A percentile compares a stretch with the other conserved stretches of the same genome.
Evolutionary conservation across 2,113 vertebrate genomes (phyloP).

Genomic region (Falcunculus frontatus): DNA sequence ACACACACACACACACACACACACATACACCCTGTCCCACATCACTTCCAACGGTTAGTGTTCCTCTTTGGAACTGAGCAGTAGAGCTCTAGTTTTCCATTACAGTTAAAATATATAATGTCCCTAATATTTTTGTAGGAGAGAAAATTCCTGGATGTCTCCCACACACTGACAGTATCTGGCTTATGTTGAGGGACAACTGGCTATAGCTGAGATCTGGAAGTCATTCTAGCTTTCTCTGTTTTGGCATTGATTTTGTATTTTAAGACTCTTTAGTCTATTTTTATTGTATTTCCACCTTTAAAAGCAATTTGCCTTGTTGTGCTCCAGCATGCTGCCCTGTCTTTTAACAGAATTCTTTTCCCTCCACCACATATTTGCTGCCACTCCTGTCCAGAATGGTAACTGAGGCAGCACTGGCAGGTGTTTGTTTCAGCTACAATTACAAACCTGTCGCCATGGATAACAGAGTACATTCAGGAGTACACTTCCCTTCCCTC

Average conservation of each 20-base stretch:
- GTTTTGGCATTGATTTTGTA: conserved; percentile 37
- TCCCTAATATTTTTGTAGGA: conserved; percentile 63
- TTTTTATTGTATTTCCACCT: conserved; percentile 38
- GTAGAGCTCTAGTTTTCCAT: conserved; percentile 51
- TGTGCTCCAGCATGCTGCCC: neutral
- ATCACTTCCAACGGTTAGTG: neutral
- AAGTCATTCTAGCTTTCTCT: conserved; percentile 46
- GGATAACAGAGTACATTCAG: neutral
- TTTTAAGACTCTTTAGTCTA: conserved; percentile 22
- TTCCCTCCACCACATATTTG: neutral
- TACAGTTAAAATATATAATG: conserved; percentile 63
- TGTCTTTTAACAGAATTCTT: neutral
- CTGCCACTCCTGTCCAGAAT: neutral
- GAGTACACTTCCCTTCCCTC: neutral
- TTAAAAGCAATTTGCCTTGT: conserved; percentile 16
- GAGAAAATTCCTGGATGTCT: conserved; percentile 41
- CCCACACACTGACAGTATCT: conserved; percentile 44
- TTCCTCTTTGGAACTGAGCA: conserved; percentile 37
- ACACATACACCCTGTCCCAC: neutral
- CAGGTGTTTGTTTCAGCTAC: neutral
- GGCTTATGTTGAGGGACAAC: conserved; percentile 54
- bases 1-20: no score
- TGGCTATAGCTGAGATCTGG: conserved; percentile 33
- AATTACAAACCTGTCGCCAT: neutral
- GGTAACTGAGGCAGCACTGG: neutral